Conservation (phyloP, 2,888 invertebrate genomes). For the Calephelis perditalis region DNA sequence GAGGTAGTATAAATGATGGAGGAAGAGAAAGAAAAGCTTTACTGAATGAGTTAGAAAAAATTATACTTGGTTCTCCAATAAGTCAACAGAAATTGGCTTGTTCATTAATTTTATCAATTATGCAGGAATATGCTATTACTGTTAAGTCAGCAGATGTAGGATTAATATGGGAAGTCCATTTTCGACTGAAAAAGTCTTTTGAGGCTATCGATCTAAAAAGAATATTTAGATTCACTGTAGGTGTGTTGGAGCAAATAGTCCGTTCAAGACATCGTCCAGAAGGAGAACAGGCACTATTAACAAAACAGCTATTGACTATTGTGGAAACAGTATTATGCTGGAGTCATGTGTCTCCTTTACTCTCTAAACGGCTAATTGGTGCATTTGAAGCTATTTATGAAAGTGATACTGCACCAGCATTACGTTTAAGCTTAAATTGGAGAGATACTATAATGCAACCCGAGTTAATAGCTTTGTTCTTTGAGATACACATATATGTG, state of each 20-base stretch:
- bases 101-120: constrained; percentile 87
- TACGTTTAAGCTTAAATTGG: constrained; percentile 84
- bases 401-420: constrained; percentile 80
- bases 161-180: constrained; percentile 92
- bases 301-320: constrained; percentile 85
- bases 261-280: constrained; percentile 66
- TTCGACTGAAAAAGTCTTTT: constrained; percentile 89
- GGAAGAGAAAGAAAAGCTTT: constrained; percentile 83
- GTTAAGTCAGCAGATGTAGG: constrained; percentile 92
- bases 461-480: constrained; percentile 86
- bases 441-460: constrained; percentile 86
- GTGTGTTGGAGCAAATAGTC: constrained; percentile 62
- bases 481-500: constrained; percentile 89
- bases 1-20: constrained; percentile 86
- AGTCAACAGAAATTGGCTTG: constrained; percentile 89
- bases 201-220: constrained; percentile 88
- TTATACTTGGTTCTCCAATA: constrained; percentile 89
- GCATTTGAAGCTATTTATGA: constrained; percentile 84
- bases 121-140: constrained; percentile 93
- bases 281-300: constrained; percentile 75
- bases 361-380: constrained; percentile 84
- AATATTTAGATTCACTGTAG: constrained; percentile 81
- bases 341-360: constrained; percentile 85
- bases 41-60: constrained; percentile 85
- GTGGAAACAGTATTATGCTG: constrained; percentile 88